Evolutionary conservation across 2,113 vertebrate genomes (phyloP).

Genomic region (Daubentonia madagascariensis): DNA sequence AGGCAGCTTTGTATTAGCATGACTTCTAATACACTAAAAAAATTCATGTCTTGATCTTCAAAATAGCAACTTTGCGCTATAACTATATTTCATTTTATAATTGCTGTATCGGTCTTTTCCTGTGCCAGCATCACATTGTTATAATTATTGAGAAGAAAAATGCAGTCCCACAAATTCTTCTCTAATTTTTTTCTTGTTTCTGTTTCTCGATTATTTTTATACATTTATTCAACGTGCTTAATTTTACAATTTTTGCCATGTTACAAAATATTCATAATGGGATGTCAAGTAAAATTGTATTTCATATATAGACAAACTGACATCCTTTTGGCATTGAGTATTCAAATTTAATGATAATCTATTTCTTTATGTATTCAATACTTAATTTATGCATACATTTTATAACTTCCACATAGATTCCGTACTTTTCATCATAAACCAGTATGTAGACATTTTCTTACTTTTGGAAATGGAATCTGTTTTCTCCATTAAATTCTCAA

Average conservation of each 20-base stretch:
- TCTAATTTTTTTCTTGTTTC: not conserved
- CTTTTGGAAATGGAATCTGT: not conserved
- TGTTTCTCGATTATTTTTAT: not conserved
- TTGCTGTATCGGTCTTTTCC: not conserved
- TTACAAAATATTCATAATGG: not conserved
- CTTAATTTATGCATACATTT: not conserved
- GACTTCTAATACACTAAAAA: not conserved
- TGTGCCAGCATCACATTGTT: not conserved
- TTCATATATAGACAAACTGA: not conserved
- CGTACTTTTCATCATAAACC: not conserved
- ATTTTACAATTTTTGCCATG: not conserved
- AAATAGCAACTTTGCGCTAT: not conserved
- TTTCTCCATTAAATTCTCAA: not conserved
- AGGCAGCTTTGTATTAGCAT: not conserved
- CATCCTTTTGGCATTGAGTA: not conserved
- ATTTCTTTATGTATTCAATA: not conserved
- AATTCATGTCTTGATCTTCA: not conserved
- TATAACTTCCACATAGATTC: not conserved
- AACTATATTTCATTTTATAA: not conserved
- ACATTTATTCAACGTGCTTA: not conserved
- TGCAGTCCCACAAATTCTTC: not conserved
- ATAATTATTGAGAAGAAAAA: slow-evolving; percentile 14
- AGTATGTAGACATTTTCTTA: not conserved
- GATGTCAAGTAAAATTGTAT: not conserved
- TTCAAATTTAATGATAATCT: not conserved